These are phyloP conservation scores for Perizoma affinitatum DNA, from an alignment of 2,888 invertebrate genomes.

Conservation along the genomic window DNA sequence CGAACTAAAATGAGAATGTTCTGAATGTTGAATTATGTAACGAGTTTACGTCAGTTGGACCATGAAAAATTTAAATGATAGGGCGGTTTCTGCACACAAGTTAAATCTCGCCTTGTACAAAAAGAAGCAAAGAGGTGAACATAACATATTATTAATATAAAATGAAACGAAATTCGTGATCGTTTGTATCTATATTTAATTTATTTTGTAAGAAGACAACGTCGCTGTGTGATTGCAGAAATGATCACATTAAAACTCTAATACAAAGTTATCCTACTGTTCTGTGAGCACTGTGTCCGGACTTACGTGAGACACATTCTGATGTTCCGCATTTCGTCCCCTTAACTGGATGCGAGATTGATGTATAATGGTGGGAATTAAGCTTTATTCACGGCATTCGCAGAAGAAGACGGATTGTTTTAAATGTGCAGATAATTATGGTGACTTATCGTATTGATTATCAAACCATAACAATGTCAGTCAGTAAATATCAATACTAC, in stretches of 20 bases:
- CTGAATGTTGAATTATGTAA: too few species aligned
- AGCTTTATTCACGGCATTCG: slow-evolving; percentile 48
- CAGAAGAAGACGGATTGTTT: slow-evolving; percentile 41
- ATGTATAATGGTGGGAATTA: slow-evolving; percentile 73
- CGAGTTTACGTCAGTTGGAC: too few species aligned
- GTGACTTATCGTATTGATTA: slow-evolving; percentile 25
- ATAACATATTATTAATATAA: too few species aligned
- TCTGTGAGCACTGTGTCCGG: slow-evolving; percentile 12
- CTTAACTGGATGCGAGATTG: slow-evolving; percentile 70
- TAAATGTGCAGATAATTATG: slow-evolving; percentile 39
- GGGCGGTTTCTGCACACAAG: too few species aligned
- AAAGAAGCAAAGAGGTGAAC: too few species aligned
- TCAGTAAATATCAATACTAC: not conserved
- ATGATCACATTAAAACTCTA: not conserved
- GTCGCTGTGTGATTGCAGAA: too few species aligned
- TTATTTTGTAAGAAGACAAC: too few species aligned
- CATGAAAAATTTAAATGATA: too few species aligned
- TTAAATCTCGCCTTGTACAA: too few species aligned
- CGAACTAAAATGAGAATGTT: too few species aligned
- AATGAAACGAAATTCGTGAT: too few species aligned
- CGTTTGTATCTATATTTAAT: too few species aligned
- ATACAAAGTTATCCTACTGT: not conserved
- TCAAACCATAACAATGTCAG: not conserved
- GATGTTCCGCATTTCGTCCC: slow-evolving; percentile 59
- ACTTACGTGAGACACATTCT: slow-evolving; percentile 72